Conservation (phyloP, 37 sponge, comb jelly and placozoan species). For the Cladorhizidae sp. region DNA sequence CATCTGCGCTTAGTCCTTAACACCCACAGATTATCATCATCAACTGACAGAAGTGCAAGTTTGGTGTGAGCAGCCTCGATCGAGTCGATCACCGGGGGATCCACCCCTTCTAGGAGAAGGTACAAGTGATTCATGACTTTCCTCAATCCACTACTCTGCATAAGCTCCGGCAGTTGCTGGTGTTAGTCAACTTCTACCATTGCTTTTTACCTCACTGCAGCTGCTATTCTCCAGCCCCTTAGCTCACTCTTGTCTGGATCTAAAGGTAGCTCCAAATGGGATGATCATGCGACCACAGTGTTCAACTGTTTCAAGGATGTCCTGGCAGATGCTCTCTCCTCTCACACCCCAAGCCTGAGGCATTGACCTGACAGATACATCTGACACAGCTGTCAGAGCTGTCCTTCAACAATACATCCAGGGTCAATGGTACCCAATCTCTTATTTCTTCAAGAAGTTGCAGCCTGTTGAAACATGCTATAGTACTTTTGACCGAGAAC, state of each 20-base stretch:
- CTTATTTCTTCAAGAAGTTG: constrained; percentile 43
- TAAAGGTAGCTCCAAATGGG: constrained; percentile 4
- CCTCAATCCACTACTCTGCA: constrained; percentile 5
- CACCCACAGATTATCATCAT: too few relatives aligned
- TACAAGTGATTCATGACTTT: constrained; percentile 16
- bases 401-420: constrained; percentile 61
- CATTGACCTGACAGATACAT: constrained; percentile 58
- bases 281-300: background rate
- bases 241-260: too few relatives aligned
- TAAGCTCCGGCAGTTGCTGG: constrained; percentile 41
- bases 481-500: constrained; percentile 50
- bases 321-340: constrained; percentile 40
- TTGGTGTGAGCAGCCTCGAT: constrained; percentile 19
- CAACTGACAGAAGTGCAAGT: constrained; percentile 43
- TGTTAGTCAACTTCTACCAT: constrained; percentile 51
- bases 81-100: constrained; percentile 36
- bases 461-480: constrained; percentile 33
- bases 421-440: background rate
- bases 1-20: constrained; percentile 51
- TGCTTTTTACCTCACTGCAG: constrained; percentile 42
- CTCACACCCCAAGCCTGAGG: constrained; percentile 39
- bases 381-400: too few relatives aligned
- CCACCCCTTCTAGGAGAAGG: too few relatives aligned
- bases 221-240: constrained; percentile 30
- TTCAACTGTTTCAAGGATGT: constrained; percentile 32